A percentile compares a stretch with the other conserved stretches of the same genome.
phyloP scores from a whole-genome alignment of 2,113 vertebrate species.

The Pyxicephalus adspersus region DNA sequence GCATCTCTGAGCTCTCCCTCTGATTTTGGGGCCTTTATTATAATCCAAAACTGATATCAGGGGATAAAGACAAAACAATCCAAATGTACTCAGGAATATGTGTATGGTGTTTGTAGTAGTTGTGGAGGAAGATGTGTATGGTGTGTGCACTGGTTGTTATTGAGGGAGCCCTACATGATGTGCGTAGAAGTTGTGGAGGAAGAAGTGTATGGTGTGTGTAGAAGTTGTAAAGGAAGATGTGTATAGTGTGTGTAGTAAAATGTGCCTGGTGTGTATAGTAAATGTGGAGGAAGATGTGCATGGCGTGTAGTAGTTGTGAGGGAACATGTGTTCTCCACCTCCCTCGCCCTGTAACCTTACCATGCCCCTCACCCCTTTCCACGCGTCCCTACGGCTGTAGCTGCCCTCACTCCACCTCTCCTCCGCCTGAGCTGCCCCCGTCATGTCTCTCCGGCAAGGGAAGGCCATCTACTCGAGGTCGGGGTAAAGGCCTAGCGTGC shows the following conservation, averaged over 20 bases:
- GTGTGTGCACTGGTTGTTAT: neutral
- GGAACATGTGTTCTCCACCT: constrained; percentile 1
- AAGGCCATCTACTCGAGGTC: constrained; percentile 75
- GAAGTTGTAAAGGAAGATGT: constrained; percentile 44
- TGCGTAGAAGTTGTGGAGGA: constrained; percentile 50
- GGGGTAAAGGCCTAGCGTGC: constrained; percentile 78
- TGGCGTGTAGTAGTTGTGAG: constrained; percentile 57
- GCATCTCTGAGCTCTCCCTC: too few relatives aligned
- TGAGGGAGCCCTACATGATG: neutral
- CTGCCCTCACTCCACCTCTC: constrained; percentile 40
- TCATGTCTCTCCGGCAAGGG: constrained; percentile 77
- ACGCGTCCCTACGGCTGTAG: constrained; percentile 54
- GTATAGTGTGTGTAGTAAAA: too few relatives aligned
- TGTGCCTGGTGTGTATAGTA: constrained; percentile 56
- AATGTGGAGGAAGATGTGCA: constrained; percentile 43
- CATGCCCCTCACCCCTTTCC: constrained; percentile 45
- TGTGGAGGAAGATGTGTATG: too few relatives aligned
- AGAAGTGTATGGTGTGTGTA: constrained; percentile 54
- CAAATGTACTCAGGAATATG: too few relatives aligned
- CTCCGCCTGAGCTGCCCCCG: constrained; percentile 58
- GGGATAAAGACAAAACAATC: too few relatives aligned
- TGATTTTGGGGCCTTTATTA: too few relatives aligned
- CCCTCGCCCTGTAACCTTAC: constrained; percentile 14
- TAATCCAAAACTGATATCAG: too few relatives aligned
- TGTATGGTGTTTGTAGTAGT: too few relatives aligned